Evolutionary conservation across 2,888 invertebrate species (phyloP).

Genomic region (Ferdinandea cuprea): DNA sequence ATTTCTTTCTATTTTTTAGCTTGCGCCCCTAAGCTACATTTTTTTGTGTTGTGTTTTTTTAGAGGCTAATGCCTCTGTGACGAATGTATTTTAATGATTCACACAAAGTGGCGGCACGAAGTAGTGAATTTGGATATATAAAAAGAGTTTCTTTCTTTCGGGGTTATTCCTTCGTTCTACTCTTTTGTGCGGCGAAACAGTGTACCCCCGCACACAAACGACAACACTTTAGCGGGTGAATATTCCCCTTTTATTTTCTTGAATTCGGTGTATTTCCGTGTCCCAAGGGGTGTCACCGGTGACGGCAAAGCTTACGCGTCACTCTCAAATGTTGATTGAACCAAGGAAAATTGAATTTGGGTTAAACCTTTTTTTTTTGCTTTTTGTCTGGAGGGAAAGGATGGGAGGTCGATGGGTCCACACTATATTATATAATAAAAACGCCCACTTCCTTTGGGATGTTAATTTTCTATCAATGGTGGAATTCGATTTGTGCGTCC

Average conservation of each 20-base stretch:
- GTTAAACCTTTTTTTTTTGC: constrained; percentile 60
- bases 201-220: constrained; percentile 22
- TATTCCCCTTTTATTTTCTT: constrained; percentile 48
- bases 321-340: constrained; percentile 72
- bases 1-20: constrained; percentile 26
- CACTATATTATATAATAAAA: constrained; percentile 64
- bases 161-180: background rate
- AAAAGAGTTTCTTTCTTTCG: constrained; percentile 45
- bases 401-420: constrained; percentile 22
- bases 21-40: constrained; percentile 23
- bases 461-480: constrained; percentile 72
- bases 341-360: constrained; percentile 72
- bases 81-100: constrained; percentile 57
- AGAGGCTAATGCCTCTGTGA: constrained; percentile 36
- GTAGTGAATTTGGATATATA: constrained; percentile 37
- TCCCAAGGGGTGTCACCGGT: constrained; percentile 49
- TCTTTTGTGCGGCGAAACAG: background rate
- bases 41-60: background rate
- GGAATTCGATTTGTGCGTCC: constrained; percentile 67
- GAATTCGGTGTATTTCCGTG: constrained; percentile 51
- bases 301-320: constrained; percentile 68
- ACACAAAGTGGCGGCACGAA: constrained; percentile 54
- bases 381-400: background rate
- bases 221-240: constrained; percentile 41
- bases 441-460: constrained; percentile 69